Evolutionary conservation across 2,797 vertebrate species (phyloP).

Genomic region (Acanthis flammea): DNA sequence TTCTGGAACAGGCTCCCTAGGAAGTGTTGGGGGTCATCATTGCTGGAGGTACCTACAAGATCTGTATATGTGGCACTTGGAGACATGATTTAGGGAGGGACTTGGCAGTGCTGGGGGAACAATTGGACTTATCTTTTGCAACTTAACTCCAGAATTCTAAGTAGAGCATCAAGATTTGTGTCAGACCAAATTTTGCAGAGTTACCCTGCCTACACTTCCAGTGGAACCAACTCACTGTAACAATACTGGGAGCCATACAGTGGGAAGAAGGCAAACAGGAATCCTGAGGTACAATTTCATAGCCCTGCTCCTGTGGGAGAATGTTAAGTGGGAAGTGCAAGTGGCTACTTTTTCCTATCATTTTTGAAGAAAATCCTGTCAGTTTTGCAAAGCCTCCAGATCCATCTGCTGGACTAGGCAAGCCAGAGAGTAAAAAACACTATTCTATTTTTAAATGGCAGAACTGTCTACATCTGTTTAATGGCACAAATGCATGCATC

Average conservation of each 20-base stretch:
- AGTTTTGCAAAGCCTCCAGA: neutral
- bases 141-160: neutral
- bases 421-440: neutral
- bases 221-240: neutral
- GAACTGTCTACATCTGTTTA: conserved; percentile 30
- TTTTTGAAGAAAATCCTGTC: neutral
- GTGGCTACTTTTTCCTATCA: neutral
- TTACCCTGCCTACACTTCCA: neutral
- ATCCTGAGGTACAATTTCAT: neutral
- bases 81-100: neutral
- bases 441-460: conserved; percentile 14
- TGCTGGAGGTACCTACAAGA: neutral
- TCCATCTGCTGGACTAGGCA: neutral
- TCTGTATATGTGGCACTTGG: fast-evolving
- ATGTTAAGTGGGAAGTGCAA: neutral
- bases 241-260: neutral
- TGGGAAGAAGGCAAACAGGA: neutral
- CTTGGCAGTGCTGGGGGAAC: neutral
- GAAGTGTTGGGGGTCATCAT: neutral
- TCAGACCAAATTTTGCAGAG: neutral
- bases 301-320: neutral
- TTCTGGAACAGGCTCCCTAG: neutral
- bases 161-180: neutral
- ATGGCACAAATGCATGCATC: neutral
- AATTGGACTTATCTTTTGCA: neutral